Evolutionary conservation across 2,113 vertebrate species (phyloP), one percentile per base, ranked within the genome.

Genomic region (Mustelus asterias): DNA sequence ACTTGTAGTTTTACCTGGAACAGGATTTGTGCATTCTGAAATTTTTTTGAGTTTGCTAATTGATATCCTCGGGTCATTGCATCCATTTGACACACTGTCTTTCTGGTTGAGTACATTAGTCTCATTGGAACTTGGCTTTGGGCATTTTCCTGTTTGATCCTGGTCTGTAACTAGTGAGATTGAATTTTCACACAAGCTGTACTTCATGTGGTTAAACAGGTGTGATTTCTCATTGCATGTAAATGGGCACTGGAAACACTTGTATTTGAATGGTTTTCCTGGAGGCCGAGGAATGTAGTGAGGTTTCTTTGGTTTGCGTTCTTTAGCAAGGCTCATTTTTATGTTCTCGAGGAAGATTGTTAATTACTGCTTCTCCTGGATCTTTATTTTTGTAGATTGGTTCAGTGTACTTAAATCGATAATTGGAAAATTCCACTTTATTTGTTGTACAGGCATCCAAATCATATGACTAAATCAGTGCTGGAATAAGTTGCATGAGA

Each of bases 121-220:
- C 95, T 98, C 98, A 2, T 96, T 83, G 16, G 97, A 96, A 10
- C 41, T 97, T 22, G 96, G 89, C 96, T 97, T 97, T 67, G 97
- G 97, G 96, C 96, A 97, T 97, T 98, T 98, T 96, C 97, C 97
- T 16, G 96, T 3, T 0, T 98, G 97, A 70, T 98, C 98, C 96
- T 99, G 99, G 97, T 99, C 98, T 0, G 98, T 98, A 76, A 99
- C 97, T 26, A 99, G 96, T 0, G 99, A 99, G 96, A 99, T 99
- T 60, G 99, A 99, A 97, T 99, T 99, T 96, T 99, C 99, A 96
- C 99, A 99, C 96, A 99, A 98, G 65, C 99, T 98, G 0, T 99
- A 99, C 97, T 99, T 99, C 99, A 99, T 99, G 96, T 99, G 99
- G 96, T 99, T 99, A 95, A 99, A 99, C 93, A 99, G 98, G 83